phyloP scores from a whole-genome alignment of 1,140 invertebrate genomes.

The Apocrypta bakeri region DNA sequence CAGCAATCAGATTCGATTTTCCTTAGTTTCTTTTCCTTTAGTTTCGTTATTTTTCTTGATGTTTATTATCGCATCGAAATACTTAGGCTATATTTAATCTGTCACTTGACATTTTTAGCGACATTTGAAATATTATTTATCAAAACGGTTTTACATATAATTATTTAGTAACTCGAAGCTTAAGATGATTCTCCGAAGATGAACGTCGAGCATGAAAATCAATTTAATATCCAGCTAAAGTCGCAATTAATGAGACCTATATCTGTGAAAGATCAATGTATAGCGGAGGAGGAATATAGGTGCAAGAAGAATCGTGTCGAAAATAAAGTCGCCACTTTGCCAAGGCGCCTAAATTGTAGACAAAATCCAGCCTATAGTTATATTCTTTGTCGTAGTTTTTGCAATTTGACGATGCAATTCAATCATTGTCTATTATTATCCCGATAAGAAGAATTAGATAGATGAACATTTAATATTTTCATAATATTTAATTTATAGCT shows the following conservation, averaged over 20 bases:
- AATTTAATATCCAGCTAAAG: neutral
- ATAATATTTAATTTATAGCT: too few relatives aligned
- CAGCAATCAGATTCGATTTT: neutral
- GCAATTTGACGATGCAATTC: neutral
- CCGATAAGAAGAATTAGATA: neutral
- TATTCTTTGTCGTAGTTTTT: neutral
- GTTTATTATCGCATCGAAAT: neutral
- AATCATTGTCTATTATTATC: conserved; percentile 19
- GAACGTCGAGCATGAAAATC: too few relatives aligned
- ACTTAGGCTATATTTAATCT: too few relatives aligned
- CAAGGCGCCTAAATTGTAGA: neutral
- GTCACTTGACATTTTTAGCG: too few relatives aligned
- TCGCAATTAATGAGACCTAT: neutral
- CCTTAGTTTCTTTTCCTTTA: neutral
- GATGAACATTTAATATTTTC: too few relatives aligned
- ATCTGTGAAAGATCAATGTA: neutral
- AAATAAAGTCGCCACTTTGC: conserved; percentile 19
- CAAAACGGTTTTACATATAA: too few relatives aligned
- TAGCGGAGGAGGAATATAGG: neutral
- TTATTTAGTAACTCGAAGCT: too few relatives aligned
- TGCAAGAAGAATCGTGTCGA: neutral
- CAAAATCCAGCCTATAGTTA: conserved; percentile 8
- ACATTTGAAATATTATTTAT: too few relatives aligned
- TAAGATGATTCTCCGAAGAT: too few relatives aligned
- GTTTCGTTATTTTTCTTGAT: neutral